Conservation (phyloP, 2,113 vertebrate genomes). For the Pavo muticus region DNA sequence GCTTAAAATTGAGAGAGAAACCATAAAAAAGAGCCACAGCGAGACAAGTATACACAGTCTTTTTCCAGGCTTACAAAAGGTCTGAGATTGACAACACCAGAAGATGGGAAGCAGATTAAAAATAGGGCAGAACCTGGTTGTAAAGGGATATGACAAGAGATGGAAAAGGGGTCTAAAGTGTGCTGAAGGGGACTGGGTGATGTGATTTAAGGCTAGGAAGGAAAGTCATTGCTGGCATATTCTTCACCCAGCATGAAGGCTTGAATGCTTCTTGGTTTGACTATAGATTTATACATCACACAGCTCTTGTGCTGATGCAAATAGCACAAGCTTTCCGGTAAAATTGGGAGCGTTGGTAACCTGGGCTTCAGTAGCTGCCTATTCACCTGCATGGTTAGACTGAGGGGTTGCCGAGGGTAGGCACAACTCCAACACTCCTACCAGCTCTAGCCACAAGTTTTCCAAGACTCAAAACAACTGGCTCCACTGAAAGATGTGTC, state of each 20-base stretch:
- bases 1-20: neutral
- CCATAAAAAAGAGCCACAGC: neutral
- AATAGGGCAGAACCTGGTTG: neutral
- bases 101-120: conserved; percentile 14
- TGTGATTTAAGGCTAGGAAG: neutral
- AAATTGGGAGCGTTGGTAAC: accelerated
- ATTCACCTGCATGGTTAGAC: neutral
- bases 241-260: neutral
- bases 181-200: neutral
- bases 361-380: neutral
- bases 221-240: neutral
- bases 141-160: neutral
- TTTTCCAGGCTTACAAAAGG: neutral
- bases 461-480: neutral
- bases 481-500: neutral
- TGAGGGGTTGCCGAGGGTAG: neutral
- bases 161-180: neutral
- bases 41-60: neutral
- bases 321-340: neutral
- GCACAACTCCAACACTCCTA: neutral
- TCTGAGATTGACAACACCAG: conserved; percentile 8
- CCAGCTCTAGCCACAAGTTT: neutral
- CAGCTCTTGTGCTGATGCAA: neutral
- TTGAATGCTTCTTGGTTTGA: neutral
- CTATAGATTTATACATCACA: neutral